These are phyloP conservation scores for Podarcis cretensis DNA, from an alignment of 2,113 vertebrate species.

Conservation along the genomic window DNA sequence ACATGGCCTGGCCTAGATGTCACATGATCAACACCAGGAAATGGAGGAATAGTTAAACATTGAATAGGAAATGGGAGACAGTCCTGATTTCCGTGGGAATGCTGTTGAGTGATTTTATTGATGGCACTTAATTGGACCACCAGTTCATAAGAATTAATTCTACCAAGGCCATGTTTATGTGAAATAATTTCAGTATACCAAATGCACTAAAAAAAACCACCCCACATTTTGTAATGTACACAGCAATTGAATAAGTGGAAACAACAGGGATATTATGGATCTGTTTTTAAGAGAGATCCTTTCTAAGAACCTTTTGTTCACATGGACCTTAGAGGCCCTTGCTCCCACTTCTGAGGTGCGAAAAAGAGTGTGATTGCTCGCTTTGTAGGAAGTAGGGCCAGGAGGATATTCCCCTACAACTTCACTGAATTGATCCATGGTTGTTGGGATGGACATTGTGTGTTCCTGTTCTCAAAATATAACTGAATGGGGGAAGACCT, in stretches of 20 bases:
- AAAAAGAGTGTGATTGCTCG: background rate
- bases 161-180: background rate
- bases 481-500: background rate
- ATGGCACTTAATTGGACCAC: background rate
- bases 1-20: background rate
- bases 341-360: background rate
- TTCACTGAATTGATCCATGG: background rate
- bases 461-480: background rate
- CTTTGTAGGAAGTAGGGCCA: background rate
- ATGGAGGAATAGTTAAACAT: background rate
- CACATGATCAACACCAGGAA: background rate
- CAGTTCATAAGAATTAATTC: background rate
- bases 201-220: background rate
- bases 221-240: background rate
- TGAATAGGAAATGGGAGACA: background rate
- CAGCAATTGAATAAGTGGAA: background rate
- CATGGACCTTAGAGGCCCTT: background rate
- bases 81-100: background rate
- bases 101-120: background rate
- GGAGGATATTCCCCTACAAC: background rate
- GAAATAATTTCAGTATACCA: conserved; percentile 2
- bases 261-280: background rate
- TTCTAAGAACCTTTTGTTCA: background rate
- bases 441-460: background rate
- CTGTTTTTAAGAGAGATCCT: background rate